Evolutionary conservation across 2,888 invertebrate genomes (phyloP).

Genomic region (Tryphoninae sp.): DNA sequence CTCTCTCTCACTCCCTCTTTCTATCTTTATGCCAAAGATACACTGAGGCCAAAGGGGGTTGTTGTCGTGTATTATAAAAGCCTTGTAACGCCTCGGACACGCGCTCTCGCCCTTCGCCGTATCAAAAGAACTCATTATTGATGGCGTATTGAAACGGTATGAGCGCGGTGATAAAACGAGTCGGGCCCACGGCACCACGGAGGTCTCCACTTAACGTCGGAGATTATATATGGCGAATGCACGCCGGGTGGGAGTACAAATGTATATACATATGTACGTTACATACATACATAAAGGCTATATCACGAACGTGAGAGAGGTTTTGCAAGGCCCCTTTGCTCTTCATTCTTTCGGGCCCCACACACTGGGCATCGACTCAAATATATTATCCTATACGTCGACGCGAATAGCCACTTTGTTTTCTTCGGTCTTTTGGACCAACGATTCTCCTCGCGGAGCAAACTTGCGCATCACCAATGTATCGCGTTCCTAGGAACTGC

Average conservation of each 20-base stretch:
- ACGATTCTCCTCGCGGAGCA: conserved; percentile 26
- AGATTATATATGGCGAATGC: conserved; percentile 64
- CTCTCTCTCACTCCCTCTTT: neutral
- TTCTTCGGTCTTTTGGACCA: conserved; percentile 60
- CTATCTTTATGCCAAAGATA: conserved; percentile 24
- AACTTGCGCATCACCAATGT: conserved; percentile 16
- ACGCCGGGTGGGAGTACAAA: conserved; percentile 59
- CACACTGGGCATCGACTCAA: conserved; percentile 68
- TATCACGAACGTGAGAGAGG: conserved; percentile 36
- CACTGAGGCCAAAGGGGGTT: conserved; percentile 54
- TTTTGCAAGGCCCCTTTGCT: conserved; percentile 64
- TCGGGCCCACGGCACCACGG: conserved; percentile 76
- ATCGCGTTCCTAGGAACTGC: conserved; percentile 49
- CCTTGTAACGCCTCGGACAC: conserved; percentile 67
- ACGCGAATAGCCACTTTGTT: conserved; percentile 73
- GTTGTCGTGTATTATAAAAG: conserved; percentile 68
- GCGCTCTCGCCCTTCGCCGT: conserved; percentile 64
- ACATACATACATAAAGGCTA: conserved; percentile 18
- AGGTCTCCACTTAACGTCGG: conserved; percentile 80
- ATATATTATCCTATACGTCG: conserved; percentile 73
- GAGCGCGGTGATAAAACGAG: conserved; percentile 80
- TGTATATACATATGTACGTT: conserved; percentile 34
- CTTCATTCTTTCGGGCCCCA: conserved; percentile 73
- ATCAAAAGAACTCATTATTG: conserved; percentile 78
- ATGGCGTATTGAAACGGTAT: conserved; percentile 81